Base-by-base conservation (phyloP, 2,797 vertebrate genomes). In the Pseudomugil tenellus region DNA sequence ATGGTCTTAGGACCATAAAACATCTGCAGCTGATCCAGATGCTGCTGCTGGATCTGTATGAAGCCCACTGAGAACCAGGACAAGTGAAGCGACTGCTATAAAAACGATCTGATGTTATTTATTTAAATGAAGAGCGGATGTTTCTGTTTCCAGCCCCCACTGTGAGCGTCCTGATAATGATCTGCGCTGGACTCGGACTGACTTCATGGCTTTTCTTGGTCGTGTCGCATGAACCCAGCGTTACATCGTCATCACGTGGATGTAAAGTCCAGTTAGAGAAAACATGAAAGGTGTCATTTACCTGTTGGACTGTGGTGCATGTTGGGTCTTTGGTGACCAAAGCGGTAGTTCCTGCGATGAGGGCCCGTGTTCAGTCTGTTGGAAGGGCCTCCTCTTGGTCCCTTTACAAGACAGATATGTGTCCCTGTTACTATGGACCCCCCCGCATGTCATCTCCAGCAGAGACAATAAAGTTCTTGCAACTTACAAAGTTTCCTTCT, bases 401-500 rank as follows among this genome's bases (percentile, higher is more conserved):
- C 82, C 89, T 92, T 4, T 1, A 62, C 23, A 14, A 74, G 4
- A 39, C 2, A 13, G 8, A 31, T 17, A 26, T 3, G 26, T 8
- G 4, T 11, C 17, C 65, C 14, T 13, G 2, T 23, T 3, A 31
- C 9, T 56, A 26, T n/a, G 28, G 3, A 14, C 31, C 28, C 31
- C 28, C 1, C 19, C 43, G 1, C 19, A 13, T 4, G 11, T 41
- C 8, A 3, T 34, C 1, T 32, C n/a, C 29, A 32, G 0, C 60
- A 0, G 61, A 41, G 9, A 54, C 26, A 11, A 14, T 19, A 21
- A 8, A 5, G 21, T 4, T 46, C 41, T 17, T 46, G 19, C 2
- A 0, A 6, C 89, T 90, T 75, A 90, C 83, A 78, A 26, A 28
- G 67, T 31, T 43, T 53, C 77, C 86, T 1, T 91, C 87, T 71